Evolutionary conservation across 2,797 vertebrate genomes (phyloP), one percentile per base, ranked within the genome.

Genomic region (Poecilia wingei): DNA sequence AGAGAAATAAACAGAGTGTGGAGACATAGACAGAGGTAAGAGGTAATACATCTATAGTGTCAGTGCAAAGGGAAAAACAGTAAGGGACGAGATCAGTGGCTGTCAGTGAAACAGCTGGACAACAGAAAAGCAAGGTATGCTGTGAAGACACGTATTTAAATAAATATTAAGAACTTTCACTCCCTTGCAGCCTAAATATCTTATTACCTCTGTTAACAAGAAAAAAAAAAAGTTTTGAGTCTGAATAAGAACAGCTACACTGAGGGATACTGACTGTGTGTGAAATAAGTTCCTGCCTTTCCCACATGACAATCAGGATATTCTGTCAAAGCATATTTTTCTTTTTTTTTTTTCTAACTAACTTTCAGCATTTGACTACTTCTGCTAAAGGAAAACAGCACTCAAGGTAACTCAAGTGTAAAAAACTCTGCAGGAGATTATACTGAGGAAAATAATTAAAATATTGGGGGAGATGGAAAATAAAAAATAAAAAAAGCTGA

Each of bases 381-480:
- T 86, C 91, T 92, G 92, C 88, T 85, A 92, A 88, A 91, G 75
- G 82, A 92, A 91, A 93, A 93, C 86, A 93, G 86, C 83, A 79
- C 81, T 91, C 84, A 83, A 88, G 90, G 93, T 94, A 93, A 92
- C 88, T 92, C 84, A 82, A 91, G 91, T 78, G 88, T 85, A 88
- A 84, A 89, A 90, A 86, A 72, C 92, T 91, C 93, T 91, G 87
- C 89, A 89, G 90, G 92, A 95, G 90, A 95, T 93, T 92, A 94
- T 90, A 88, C 87, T 72, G 41, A 75, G 79, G 78, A 80, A 88
- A 93, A 94, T 91, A 94, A 93, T 92, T 91, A 88, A 89, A 91
- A 92, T 92, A 86, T 82, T 82, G 90, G 84, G 81, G 81, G 78
- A 87, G 82, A 89, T 73, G 77, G 88, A 85, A 78, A 88, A 84